A percentile compares a stretch with the other conserved stretches of the same genome.
Conservation (phyloP, 1,140 invertebrate genomes). For the Cotesia glomerata region DNA sequence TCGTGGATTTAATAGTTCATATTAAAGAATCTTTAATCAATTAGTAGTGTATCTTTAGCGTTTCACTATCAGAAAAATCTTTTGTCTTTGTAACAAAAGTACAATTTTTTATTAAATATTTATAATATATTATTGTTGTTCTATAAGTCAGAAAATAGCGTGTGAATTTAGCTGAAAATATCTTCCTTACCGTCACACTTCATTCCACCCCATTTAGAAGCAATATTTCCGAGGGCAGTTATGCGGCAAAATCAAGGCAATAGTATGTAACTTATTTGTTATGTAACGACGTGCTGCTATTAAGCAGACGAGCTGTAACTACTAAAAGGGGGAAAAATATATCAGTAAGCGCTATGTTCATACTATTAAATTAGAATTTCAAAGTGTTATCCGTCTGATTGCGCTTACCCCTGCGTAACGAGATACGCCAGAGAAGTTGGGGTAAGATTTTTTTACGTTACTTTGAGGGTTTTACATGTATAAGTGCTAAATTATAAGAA, state of each 20-base stretch:
- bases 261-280: too few species aligned
- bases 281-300: not conserved
- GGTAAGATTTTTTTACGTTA: slow-evolving; percentile 7
- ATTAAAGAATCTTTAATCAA: too few species aligned
- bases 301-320: not conserved
- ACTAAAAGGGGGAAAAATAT: too few species aligned
- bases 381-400: slow-evolving; percentile 45
- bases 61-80: too few species aligned
- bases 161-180: slow-evolving; percentile 27
- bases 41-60: not conserved
- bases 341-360: slow-evolving; percentile 12
- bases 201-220: slow-evolving; percentile 30
- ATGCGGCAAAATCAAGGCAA: slow-evolving; percentile 15
- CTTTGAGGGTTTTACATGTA: slow-evolving; percentile 1
- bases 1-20: not conserved
- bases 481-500: not conserved
- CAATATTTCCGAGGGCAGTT: slow-evolving; percentile 16
- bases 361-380: slow-evolving; percentile 44
- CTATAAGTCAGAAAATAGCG: not conserved
- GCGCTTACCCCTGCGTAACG: slow-evolving; percentile 47
- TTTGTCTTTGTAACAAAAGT: too few species aligned
- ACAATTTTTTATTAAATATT: too few species aligned
- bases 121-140: not conserved
- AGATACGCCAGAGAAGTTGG: not conserved
- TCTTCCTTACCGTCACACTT: slow-evolving; percentile 23